These are phyloP conservation scores for Coreoperca whiteheadi DNA, from an alignment of 2,113 vertebrate genomes.

Conservation along the genomic window DNA sequence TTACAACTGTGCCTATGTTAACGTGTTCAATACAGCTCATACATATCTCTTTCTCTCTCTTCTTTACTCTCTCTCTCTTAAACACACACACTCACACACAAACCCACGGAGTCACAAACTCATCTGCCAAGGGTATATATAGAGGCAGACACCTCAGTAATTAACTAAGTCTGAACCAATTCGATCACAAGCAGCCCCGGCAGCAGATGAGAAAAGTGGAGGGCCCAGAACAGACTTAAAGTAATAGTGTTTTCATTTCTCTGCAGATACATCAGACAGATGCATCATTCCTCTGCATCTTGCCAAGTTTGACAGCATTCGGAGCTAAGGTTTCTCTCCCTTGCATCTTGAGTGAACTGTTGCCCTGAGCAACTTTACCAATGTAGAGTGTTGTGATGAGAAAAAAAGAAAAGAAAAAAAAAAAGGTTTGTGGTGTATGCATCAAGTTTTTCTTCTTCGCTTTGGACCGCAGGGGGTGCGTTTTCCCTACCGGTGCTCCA, in stretches of 20 bases:
- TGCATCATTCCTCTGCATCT: conserved; percentile 84
- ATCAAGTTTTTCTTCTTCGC: conserved; percentile 58
- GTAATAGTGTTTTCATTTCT: conserved; percentile 85
- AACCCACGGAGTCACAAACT: conserved; percentile 33
- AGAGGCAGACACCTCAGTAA: conserved; percentile 43
- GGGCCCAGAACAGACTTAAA: conserved; percentile 51
- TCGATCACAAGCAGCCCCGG: conserved; percentile 47
- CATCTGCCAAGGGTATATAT: conserved; percentile 45
- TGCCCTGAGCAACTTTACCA: conserved; percentile 69
- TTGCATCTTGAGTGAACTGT: conserved; percentile 78
- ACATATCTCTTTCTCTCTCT: conserved; percentile 1
- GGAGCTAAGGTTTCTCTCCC: conserved; percentile 76
- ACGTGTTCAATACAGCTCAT: background rate
- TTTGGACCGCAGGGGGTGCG: conserved; percentile 68
- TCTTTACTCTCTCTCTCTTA: conserved; percentile 6
- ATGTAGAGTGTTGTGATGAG: conserved; percentile 75
- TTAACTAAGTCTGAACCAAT: conserved; percentile 53
- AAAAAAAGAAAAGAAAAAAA: conserved; percentile 37
- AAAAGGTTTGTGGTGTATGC: conserved; percentile 69
- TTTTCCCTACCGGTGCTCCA: conserved; percentile 58
- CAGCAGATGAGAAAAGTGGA: conserved; percentile 39
- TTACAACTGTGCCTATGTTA: background rate
- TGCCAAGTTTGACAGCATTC: conserved; percentile 83
- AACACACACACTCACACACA: conserved; percentile 20
- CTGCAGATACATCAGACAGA: conserved; percentile 86